phyloP scores from a whole-genome alignment of 2,113 vertebrate genomes.

The Ptilonorhynchus violaceus region DNA sequence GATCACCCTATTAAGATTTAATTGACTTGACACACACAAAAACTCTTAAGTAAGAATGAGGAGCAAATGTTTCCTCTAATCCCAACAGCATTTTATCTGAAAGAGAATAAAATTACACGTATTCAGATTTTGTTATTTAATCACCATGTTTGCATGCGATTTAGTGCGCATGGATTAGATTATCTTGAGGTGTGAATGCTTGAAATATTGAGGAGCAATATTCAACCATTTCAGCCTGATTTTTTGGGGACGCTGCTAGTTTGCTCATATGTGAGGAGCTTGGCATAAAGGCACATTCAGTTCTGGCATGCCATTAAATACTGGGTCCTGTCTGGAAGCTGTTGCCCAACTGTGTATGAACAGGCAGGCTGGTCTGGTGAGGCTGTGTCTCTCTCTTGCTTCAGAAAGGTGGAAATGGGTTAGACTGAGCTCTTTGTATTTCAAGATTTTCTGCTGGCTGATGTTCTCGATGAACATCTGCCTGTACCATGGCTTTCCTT shows the following conservation, averaged over 20 bases:
- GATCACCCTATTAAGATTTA: background rate
- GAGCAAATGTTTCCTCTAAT: background rate
- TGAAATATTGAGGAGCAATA: background rate
- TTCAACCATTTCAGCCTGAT: background rate
- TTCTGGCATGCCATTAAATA: background rate
- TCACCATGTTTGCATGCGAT: background rate
- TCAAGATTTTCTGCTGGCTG: background rate
- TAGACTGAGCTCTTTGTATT: background rate
- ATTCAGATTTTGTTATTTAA: background rate
- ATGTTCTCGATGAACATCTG: background rate
- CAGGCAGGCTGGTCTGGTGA: fast-evolving
- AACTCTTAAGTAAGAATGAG: background rate
- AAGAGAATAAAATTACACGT: background rate
- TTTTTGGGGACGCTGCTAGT: background rate
- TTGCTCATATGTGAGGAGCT: background rate
- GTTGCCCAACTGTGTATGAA: background rate
- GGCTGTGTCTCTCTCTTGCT: background rate
- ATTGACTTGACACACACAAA: background rate
- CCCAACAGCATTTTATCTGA: background rate
- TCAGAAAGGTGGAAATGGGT: background rate
- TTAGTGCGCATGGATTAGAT: background rate
- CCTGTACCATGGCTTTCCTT: background rate
- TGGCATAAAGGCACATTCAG: background rate
- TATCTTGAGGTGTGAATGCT: fast-evolving
- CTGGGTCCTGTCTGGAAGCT: background rate